These are phyloP conservation scores for Lagopus leucura DNA, from an alignment of 2,113 vertebrate genomes.

Conservation along the genomic window DNA sequence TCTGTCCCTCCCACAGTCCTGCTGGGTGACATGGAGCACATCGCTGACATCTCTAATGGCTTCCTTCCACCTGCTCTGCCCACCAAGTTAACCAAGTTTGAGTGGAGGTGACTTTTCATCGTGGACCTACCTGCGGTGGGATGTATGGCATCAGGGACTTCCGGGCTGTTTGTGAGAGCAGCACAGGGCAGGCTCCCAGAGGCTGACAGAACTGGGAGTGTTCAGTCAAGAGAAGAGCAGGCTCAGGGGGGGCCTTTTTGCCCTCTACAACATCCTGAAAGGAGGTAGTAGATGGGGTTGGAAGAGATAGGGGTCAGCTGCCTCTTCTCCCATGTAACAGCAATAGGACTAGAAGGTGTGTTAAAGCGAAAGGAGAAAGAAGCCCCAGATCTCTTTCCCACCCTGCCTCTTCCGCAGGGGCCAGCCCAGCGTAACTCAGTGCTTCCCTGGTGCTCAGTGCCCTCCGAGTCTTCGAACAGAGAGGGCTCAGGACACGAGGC, in stretches of 20 bases:
- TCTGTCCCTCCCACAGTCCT: not conserved
- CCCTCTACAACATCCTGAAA: too few relatives aligned
- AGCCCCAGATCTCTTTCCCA: not conserved
- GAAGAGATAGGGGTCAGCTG: too few relatives aligned
- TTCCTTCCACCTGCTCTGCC: not conserved
- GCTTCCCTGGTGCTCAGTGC: not conserved
- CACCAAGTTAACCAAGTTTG: not conserved
- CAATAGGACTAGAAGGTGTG: too few relatives aligned
- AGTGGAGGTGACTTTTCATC: not conserved
- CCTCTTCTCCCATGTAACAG: too few relatives aligned
- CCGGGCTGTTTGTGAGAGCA: not conserved
- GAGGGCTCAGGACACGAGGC: not conserved
- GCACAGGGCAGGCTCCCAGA: not conserved
- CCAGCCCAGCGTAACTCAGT: not conserved
- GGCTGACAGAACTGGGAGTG: not conserved
- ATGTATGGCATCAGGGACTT: not conserved
- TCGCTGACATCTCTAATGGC: not conserved
- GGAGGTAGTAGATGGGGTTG: too few relatives aligned
- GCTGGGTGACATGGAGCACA: not conserved
- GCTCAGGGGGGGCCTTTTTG: too few relatives aligned
- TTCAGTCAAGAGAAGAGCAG: too few relatives aligned
- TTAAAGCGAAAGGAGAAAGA: not conserved
- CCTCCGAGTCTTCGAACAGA: not conserved
- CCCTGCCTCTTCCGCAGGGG: not conserved
- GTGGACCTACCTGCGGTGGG: not conserved